Evolutionary conservation across 2,113 vertebrate species (phyloP).

Genomic region (Otolemur garnettii): DNA sequence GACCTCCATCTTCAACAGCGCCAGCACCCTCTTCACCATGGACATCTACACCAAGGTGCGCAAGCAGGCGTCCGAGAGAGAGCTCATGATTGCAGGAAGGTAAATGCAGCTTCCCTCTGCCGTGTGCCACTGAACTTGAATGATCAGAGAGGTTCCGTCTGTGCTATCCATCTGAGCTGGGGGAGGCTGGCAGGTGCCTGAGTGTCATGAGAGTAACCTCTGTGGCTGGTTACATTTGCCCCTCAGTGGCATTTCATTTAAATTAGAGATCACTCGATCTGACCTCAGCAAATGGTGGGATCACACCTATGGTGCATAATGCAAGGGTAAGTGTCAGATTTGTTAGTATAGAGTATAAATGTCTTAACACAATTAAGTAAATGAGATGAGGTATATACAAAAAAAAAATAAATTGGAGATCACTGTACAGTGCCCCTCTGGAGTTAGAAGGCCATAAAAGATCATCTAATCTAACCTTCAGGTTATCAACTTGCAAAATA

Average conservation of each 20-base stretch:
- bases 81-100: constrained; percentile 93
- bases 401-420: not conserved
- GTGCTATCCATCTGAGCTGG: not conserved
- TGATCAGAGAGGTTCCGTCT: not conserved
- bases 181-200: not conserved
- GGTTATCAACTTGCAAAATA: not conserved
- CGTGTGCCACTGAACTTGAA: not conserved
- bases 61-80: constrained; percentile 88
- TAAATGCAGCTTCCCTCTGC: not conserved
- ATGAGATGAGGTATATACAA: too few relatives aligned
- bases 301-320: too few relatives aligned
- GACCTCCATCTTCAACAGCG: constrained; percentile 98
- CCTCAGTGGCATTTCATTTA: not conserved
- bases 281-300: too few relatives aligned
- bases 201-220: not conserved
- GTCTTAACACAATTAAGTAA: too few relatives aligned
- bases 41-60: constrained; percentile 96
- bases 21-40: constrained; percentile 98
- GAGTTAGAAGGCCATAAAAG: not conserved
- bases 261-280: not conserved
- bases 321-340: too few relatives aligned
- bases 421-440: not conserved
- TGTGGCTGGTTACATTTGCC: not conserved
- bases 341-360: too few relatives aligned
- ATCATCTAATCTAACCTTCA: not conserved